Percentiles rank a stretch among this genome's conserved stretches.
Evolutionary conservation across 1,140 invertebrate species (phyloP).

Genomic region (Heliothis subflexa): DNA sequence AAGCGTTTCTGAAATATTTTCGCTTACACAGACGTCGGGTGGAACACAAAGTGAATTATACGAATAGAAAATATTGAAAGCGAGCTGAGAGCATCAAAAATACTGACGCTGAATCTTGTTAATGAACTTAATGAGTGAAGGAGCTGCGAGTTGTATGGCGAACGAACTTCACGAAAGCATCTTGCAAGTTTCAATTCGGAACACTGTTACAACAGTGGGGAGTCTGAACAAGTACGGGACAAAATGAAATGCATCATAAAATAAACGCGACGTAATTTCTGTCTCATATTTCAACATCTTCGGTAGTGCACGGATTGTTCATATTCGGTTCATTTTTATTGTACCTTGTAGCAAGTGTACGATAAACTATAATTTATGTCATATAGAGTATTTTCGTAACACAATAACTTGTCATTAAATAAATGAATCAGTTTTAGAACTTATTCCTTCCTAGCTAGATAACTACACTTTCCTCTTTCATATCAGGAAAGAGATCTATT

Average conservation of each 20-base stretch:
- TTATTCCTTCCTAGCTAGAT: no score
- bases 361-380: slow-evolving; percentile 23
- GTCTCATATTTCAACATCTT: slow-evolving; percentile 48
- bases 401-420: no score
- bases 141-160: slow-evolving; percentile 72
- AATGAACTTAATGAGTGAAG: slow-evolving; percentile 83
- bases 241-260: slow-evolving; percentile 72
- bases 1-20: slow-evolving; percentile 79
- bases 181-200: slow-evolving; percentile 77
- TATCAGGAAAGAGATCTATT: slow-evolving; percentile 33
- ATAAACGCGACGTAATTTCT: slow-evolving; percentile 66
- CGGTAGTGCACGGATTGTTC: slow-evolving; percentile 41
- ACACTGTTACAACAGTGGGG: slow-evolving; percentile 69
- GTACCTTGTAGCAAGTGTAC: slow-evolving; percentile 33
- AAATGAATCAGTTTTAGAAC: no score
- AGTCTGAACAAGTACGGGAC: slow-evolving; percentile 65
- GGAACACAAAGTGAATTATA: slow-evolving; percentile 76
- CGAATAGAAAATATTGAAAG: slow-evolving; percentile 82
- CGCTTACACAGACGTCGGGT: slow-evolving; percentile 71
- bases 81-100: slow-evolving; percentile 79
- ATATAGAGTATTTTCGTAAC: not conserved
- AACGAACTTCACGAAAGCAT: slow-evolving; percentile 71
- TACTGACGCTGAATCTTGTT: slow-evolving; percentile 80
- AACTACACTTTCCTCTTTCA: slow-evolving; percentile 52
- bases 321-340: slow-evolving; percentile 34